Evolutionary conservation across 2,113 vertebrate genomes (phyloP), one percentile per base, ranked within the genome.

Genomic region (Dicentrarchus labrax): DNA sequence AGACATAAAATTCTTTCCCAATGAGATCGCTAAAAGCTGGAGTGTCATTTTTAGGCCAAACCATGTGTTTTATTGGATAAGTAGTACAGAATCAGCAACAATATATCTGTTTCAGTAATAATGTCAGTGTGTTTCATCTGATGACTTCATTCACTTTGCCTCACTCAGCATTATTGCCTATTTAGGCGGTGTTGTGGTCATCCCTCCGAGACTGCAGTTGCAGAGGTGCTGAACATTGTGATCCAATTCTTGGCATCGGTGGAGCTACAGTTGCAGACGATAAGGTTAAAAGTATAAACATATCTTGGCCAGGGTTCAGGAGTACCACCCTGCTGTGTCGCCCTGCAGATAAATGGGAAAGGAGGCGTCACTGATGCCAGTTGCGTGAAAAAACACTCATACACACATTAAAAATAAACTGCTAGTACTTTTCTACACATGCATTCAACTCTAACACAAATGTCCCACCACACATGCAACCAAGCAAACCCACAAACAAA

Each of bases 271-370:
- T 75, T 38, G 17, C 72, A 70, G 57, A 56, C 24, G 70, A 82
- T 85, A 75, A 86, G 70, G 84, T 79, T 86, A 61, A 41, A 75
- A 45, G 78, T 76, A 76, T 81, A 76, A 86, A 84, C 69, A 79
- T 72, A 73, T 57, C 80, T 51, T 39, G 74, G 30, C 65, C 36
- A 47, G 48, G 36, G 41, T 68, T 78, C 39, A 50, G n/a, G 45
- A 9, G 12, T 17, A 17, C 24, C n/a, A 2, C 21, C 53, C 45
- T 8, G 57, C 79, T 72, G 50, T 48, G 54, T 36, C 0, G 19
- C 13, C 24, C 57, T 71, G 22, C 59, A 47, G 66, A 56, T 43
- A 24, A 39, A 54, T 12, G 12, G 15, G 45, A 48, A 15, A 65
- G 43, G 38, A 62, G 36, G n/a, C 4, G 6, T 16, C 53, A 59